These are phyloP conservation scores for Calyptomena viridis DNA, from an alignment of 2,113 vertebrate species.

Conservation along the genomic window DNA sequence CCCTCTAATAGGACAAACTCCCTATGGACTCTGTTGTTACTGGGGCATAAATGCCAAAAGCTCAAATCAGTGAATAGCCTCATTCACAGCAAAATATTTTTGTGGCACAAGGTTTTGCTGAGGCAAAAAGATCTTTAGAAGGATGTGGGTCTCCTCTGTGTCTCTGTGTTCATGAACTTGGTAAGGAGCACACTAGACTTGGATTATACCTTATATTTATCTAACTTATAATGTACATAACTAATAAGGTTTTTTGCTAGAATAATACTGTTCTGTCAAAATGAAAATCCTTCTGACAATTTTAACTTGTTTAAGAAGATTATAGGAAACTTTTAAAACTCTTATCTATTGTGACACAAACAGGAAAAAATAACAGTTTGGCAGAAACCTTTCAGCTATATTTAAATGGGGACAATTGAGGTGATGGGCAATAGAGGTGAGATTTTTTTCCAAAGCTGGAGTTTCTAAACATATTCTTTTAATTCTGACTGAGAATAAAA, in stretches of 20 bases:
- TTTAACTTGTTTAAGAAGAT: not conserved
- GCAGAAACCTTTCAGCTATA: not conserved
- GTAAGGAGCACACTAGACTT: not conserved
- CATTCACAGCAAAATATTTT: not conserved
- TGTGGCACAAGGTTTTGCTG: not conserved
- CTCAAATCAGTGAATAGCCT: not conserved
- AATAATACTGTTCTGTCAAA: not conserved
- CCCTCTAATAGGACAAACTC: no score
- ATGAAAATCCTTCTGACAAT: not conserved
- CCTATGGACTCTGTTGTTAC: fast-evolving
- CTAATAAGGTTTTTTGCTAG: not conserved
- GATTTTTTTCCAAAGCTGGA: not conserved
- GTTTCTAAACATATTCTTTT: not conserved
- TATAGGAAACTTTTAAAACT: not conserved
- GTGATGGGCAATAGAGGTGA: not conserved
- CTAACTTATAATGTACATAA: not conserved
- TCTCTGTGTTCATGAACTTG: not conserved
- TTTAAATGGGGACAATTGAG: not conserved
- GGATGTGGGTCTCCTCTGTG: not conserved
- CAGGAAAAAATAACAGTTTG: not conserved
- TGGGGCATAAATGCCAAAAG: fast-evolving
- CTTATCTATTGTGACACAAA: not conserved
- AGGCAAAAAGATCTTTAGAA: not conserved
- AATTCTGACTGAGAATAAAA: not conserved
- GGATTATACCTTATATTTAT: not conserved